These are phyloP conservation scores for Serilophus lunatus DNA, from an alignment of 2,113 vertebrate species.

Conservation along the genomic window DNA sequence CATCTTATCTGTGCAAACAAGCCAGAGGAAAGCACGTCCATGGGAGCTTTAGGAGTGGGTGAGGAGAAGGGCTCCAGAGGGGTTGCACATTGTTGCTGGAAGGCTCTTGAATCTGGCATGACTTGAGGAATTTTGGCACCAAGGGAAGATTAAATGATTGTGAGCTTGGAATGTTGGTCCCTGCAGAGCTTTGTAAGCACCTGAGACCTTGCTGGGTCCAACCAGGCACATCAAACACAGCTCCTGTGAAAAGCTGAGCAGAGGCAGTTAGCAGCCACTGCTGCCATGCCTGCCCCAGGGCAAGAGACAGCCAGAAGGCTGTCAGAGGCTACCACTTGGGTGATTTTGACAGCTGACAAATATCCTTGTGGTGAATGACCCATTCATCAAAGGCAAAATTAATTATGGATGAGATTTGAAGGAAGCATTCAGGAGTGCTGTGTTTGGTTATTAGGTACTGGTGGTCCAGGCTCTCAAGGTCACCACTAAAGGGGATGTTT, in stretches of 20 bases:
- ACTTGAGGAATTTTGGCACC: neutral
- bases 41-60: neutral
- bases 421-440: neutral
- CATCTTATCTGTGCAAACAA: neutral
- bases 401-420: slow-evolving; percentile 51
- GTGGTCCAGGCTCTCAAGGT: neutral
- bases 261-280: neutral
- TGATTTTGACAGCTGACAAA: slow-evolving; percentile 47
- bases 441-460: slow-evolving; percentile 1
- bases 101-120: neutral
- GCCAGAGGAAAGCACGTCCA: neutral
- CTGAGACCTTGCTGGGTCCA: neutral
- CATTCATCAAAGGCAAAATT: slow-evolving; percentile 39
- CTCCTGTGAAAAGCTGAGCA: neutral
- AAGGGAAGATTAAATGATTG: neutral
- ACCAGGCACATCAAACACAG: neutral
- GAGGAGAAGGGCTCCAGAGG: neutral
- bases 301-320: neutral
- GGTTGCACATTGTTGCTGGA: neutral
- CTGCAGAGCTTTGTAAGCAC: neutral
- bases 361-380: slow-evolving; percentile 6
- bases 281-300: neutral
- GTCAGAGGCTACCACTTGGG: neutral
- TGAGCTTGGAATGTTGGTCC: neutral
- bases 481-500: slow-evolving; percentile 10